Base-by-base conservation (phyloP, 2,888 invertebrate species). In the Thelaira solivaga region DNA sequence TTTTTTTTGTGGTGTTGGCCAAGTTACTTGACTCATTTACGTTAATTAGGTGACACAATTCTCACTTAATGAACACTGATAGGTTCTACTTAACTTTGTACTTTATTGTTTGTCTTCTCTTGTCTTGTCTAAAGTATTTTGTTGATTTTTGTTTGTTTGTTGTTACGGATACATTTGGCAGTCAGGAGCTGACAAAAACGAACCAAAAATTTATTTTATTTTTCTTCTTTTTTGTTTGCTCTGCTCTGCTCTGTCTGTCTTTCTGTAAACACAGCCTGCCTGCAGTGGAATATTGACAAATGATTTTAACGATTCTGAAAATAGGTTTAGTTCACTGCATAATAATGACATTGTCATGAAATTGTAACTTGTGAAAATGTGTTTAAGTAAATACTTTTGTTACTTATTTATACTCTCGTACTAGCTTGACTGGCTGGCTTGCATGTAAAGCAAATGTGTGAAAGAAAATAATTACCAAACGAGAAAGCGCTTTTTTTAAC, bases 21-120 rank as follows among this genome's bases (percentile, higher is more conserved):
- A 79, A 79, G 77, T 75, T 78, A 78, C 75, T 80, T 80, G 77
- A 80, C 81, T 81, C 82, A 82, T 82, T 83, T 86, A 86, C 83
- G 87, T 85, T 87, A 87, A 87, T 86, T 86, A 86, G 83, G 87
- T 87, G 87, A 86, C 87, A 87, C 87, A 87, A 87, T 87, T 87
- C 87, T 85, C 86, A 87, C 85, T 85, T 85, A 85, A 85, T 85
- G 85, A 86, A 80, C 76, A 73, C 68, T 65, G 76, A 76, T 79
- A 74, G 78, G 65, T 74, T 71, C 59, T 71, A 65, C 62, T 77
- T 67, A 73, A 73, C 74, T 78, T 78, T 75, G 74, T 74, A 74
- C 65, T 65, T 61, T 78, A 78, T 73, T 64, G 61, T 65, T 65
- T 71, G 65, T 47, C 39, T 69, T 72, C 51, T 65, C 64, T 51